Evolutionary conservation across 2,888 invertebrate genomes (phyloP).

Genomic region (Cephus runcator): DNA sequence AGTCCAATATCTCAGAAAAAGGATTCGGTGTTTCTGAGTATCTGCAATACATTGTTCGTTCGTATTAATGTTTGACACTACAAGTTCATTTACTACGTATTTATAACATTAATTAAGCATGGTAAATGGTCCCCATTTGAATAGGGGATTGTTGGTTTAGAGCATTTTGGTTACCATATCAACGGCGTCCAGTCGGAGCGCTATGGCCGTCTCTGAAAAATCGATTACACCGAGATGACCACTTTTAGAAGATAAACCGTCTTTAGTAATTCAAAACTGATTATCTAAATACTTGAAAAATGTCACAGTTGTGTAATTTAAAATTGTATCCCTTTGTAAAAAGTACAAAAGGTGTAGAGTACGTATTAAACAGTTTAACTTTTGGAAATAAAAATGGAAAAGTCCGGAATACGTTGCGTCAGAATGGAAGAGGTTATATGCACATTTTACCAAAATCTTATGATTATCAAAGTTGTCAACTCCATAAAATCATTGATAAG

Average conservation of each 20-base stretch:
- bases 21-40: not conserved
- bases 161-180: not conserved
- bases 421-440: slow-evolving; percentile 45
- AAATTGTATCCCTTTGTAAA: slow-evolving; percentile 25
- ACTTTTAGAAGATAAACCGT: not conserved
- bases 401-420: slow-evolving; percentile 16
- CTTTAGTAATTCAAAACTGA: not conserved
- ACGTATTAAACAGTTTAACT: slow-evolving; percentile 21
- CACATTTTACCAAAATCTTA: slow-evolving; percentile 14
- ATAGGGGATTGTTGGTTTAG: not conserved
- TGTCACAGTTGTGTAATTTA: slow-evolving; percentile 42
- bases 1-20: not conserved
- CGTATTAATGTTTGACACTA: not conserved
- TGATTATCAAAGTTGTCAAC: slow-evolving; percentile 23
- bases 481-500: slow-evolving; percentile 25
- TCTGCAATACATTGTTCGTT: not conserved
- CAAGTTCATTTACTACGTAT: not conserved
- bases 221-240: not conserved
- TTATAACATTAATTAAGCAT: not conserved
- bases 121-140: not conserved
- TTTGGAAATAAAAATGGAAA: slow-evolving; percentile 8
- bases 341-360: slow-evolving; percentile 19
- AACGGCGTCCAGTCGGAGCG: not conserved
- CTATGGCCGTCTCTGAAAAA: not conserved
- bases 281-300: slow-evolving; percentile 20